Evolutionary conservation across 1,140 invertebrate genomes (phyloP).

Genomic region (Bactericera cockerelli): DNA sequence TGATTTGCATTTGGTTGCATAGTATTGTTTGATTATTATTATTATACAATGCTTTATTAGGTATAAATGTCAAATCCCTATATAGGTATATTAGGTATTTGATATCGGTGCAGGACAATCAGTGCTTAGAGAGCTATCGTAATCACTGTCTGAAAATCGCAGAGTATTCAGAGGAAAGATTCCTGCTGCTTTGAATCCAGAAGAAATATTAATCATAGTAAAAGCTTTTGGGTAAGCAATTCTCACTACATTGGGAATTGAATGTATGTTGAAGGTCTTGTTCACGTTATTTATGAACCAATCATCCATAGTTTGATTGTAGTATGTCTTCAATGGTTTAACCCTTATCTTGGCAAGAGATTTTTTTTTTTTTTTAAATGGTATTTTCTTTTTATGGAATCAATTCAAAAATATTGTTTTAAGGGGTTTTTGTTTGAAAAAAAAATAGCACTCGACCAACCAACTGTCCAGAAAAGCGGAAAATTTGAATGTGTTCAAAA

Average conservation of each 20-base stretch:
- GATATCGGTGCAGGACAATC: not conserved
- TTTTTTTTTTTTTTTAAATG: no score
- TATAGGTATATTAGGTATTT: no score
- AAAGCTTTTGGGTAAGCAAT: not conserved
- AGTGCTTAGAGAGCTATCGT: not conserved
- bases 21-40: not conserved
- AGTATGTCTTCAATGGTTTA: no score
- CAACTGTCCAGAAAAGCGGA: no score
- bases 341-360: no score
- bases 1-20: not conserved
- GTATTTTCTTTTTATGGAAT: no score
- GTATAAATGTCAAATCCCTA: no score
- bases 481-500: no score
- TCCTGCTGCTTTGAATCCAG: not conserved
- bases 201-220: not conserved
- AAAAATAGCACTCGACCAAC: no score
- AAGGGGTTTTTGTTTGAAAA: no score
- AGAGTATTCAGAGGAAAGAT: not conserved
- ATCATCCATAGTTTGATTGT: not conserved
- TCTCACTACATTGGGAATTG: not conserved
- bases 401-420: no score
- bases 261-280: not conserved
- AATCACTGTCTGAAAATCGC: not conserved
- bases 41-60: no score
- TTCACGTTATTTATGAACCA: not conserved